Evolutionary conservation across 2,888 invertebrate genomes (phyloP).

Genomic region (Xanthostigma xanthostigma): DNA sequence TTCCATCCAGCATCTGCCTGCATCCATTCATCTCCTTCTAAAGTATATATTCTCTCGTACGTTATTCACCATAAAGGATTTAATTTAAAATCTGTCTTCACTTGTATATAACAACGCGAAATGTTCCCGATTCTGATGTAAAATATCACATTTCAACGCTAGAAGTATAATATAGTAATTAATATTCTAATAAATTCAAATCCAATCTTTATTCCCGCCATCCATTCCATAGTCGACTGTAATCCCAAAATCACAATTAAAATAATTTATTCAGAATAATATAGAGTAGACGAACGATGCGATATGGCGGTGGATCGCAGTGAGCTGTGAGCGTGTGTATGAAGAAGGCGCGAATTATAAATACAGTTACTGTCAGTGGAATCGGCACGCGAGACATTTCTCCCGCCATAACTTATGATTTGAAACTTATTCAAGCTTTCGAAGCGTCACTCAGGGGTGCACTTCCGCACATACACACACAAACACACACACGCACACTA

Average conservation of each 20-base stretch:
- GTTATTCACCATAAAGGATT: no score
- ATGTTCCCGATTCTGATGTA: no score
- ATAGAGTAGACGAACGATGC: background rate
- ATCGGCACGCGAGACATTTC: slow-evolving; percentile 1
- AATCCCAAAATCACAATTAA: slow-evolving; percentile 7
- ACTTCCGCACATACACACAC: no score
- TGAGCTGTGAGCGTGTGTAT: background rate
- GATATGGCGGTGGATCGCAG: background rate
- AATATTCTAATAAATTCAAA: slow-evolving; percentile 9
- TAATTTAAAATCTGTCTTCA: no score
- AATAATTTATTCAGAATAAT: slow-evolving; percentile 7
- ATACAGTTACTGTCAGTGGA: no score
- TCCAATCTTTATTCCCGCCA: slow-evolving; percentile 8
- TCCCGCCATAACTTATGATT: slow-evolving; percentile 1
- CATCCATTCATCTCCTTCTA: no score
- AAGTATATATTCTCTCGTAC: no score
- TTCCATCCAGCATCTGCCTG: no score
- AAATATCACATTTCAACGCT: no score
- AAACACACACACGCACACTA: no score
- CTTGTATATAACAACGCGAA: no score
- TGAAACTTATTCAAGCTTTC: slow-evolving; percentile 2
- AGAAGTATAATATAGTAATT: slow-evolving; percentile 7
- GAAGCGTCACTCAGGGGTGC: background rate
- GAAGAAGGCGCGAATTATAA: background rate
- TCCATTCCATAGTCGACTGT: slow-evolving; percentile 2